Evolutionary conservation across 2,113 vertebrate genomes (phyloP).

Genomic region (Tachysurus fulvidraco): DNA sequence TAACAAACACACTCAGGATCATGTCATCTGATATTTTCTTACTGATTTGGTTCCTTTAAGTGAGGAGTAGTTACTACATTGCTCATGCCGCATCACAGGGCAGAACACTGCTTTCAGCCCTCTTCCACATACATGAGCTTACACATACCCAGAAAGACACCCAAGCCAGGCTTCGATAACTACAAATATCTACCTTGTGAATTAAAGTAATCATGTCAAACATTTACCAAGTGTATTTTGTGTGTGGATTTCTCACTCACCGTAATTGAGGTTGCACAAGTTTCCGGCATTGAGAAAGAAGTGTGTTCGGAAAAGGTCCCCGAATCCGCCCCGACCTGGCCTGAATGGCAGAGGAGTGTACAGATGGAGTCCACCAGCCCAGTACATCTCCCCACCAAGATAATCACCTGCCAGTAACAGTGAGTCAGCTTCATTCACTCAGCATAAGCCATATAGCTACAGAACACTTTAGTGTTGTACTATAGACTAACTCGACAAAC

Average conservation of each 20-base stretch:
- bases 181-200: not conserved
- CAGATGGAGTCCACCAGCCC: conserved; percentile 92
- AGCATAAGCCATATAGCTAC: not conserved
- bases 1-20: not conserved
- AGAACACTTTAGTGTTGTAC: not conserved
- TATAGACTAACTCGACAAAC: not conserved
- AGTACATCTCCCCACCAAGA: conserved; percentile 92
- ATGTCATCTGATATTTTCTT: not conserved
- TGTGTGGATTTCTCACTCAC: conserved; percentile 65
- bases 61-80: not conserved
- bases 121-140: not conserved
- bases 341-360: conserved; percentile 96
- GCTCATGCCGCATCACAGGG: not conserved
- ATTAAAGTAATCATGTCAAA: not conserved
- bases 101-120: not conserved
- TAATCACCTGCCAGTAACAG: conserved; percentile 82
- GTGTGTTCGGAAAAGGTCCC: conserved; percentile 94
- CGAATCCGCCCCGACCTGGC: conserved; percentile 88
- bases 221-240: not conserved
- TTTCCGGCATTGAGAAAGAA: conserved; percentile 98
- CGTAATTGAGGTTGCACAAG: conserved; percentile 95
- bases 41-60: not conserved
- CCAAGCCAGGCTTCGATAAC: not conserved
- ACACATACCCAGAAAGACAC: not conserved
- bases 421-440: not conserved